Evolutionary conservation across 2,888 invertebrate species (phyloP).

Genomic region (Oscheius onirici): DNA sequence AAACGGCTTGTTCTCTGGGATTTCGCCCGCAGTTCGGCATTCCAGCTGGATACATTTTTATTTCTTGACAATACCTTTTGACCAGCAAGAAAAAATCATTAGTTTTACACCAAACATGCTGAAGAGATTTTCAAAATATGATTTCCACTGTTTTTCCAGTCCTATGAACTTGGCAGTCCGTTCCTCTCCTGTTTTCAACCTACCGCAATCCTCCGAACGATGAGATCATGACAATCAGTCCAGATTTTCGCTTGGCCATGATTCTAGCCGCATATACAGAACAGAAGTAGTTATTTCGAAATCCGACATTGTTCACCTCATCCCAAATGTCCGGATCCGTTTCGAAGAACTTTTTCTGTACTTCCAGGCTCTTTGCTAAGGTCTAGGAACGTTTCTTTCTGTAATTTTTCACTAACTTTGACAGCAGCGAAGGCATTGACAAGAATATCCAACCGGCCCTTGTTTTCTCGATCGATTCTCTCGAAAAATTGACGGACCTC

Average conservation of each 20-base stretch:
- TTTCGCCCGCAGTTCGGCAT: too few species aligned
- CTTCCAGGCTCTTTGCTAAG: constrained; percentile 49
- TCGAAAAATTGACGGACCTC: constrained; percentile 50
- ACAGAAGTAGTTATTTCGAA: constrained; percentile 74
- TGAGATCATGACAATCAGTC: constrained; percentile 74
- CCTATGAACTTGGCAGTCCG: too few species aligned
- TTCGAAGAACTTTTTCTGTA: constrained; percentile 72
- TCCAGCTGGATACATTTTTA: too few species aligned
- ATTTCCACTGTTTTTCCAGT: too few species aligned
- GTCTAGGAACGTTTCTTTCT: too few species aligned
- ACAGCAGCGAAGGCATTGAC: constrained; percentile 57
- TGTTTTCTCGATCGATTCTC: constrained; percentile 34
- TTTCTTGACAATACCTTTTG: too few species aligned
- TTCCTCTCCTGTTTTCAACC: background rate
- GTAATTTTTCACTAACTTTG: background rate
- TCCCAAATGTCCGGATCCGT: constrained; percentile 72
- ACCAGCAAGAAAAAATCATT: too few species aligned
- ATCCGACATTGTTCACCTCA: constrained; percentile 74
- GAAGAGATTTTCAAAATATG: too few species aligned
- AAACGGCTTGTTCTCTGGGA: too few species aligned
- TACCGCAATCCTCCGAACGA: constrained; percentile 72
- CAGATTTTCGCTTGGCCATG: constrained; percentile 67
- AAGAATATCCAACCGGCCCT: constrained; percentile 45
- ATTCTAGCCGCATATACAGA: constrained; percentile 72
- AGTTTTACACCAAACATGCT: too few species aligned